These are phyloP conservation scores for Plutella xylostella DNA, from an alignment of 2,888 invertebrate genomes.

Conservation along the genomic window DNA sequence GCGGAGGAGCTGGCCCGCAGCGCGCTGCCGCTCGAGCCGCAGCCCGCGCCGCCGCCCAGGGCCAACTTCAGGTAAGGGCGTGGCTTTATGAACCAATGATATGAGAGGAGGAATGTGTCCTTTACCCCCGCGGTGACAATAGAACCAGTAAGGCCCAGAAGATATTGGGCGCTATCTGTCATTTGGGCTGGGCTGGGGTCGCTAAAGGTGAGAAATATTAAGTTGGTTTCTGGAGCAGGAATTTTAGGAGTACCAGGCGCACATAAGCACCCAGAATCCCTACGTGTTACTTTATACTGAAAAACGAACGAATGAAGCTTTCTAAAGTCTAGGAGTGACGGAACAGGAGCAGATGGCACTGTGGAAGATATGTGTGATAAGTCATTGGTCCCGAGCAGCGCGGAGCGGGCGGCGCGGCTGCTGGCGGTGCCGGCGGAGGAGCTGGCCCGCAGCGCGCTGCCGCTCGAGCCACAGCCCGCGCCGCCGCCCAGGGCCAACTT, in stretches of 20 bases:
- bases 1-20: conserved; percentile 86
- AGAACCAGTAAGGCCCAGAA: too few species aligned
- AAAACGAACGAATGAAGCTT: conserved; percentile 78
- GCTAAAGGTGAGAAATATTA: conserved; percentile 72
- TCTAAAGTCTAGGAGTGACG: conserved; percentile 80
- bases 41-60: conserved; percentile 49
- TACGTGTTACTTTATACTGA: conserved; percentile 87
- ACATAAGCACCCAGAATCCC: conserved; percentile 69
- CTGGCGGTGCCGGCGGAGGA: conserved; percentile 87
- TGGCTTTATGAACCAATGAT: too few species aligned
- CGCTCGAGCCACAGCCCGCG: conserved; percentile 64
- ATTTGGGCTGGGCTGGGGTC: conserved; percentile 89
- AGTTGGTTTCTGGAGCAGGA: background rate
- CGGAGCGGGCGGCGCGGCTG: conserved; percentile 80
- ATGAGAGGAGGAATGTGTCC: too few species aligned
- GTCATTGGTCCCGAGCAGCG: conserved; percentile 82
- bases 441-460: conserved; percentile 82
- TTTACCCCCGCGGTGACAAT: too few species aligned
- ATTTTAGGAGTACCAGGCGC: conserved; percentile 59
- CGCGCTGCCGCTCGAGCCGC: conserved; percentile 75
- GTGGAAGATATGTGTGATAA: conserved; percentile 89
- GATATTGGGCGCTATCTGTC: conserved; percentile 93
- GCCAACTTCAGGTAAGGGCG: conserved; percentile 46
- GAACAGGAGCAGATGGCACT: conserved; percentile 85
- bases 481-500: conserved; percentile 41